phyloP scores from a whole-genome alignment of 2,113 vertebrate species.

The Anolis carolinensis region DNA sequence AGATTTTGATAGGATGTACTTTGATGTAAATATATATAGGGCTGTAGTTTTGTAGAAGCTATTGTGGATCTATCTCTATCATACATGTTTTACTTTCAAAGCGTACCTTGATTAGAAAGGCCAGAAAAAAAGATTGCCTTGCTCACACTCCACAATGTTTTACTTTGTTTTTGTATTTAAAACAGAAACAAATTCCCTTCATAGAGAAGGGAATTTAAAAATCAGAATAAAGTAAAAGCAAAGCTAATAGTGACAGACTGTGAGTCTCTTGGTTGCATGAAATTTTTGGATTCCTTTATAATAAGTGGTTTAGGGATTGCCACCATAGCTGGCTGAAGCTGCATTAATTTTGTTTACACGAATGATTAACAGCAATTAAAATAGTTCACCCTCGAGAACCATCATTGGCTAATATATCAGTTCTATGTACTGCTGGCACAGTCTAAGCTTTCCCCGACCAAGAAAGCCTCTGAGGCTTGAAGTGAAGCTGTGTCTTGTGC shows the following conservation, averaged over 20 bases:
- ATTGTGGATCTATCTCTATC: neutral
- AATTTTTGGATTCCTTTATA: neutral
- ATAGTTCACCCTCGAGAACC: neutral
- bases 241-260: neutral
- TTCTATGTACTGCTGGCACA: neutral
- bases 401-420: constrained; percentile 1
- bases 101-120: neutral
- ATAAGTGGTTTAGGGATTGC: neutral
- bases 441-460: neutral
- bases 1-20: neutral
- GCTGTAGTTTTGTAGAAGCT: neutral
- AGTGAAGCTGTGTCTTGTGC: neutral
- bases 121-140: neutral
- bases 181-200: too few relatives aligned
- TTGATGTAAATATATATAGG: neutral
- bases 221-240: neutral
- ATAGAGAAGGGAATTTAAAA: neutral
- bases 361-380: constrained; percentile 1
- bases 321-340: neutral
- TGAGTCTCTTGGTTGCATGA: neutral
- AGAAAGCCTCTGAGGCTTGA: constrained; percentile 19
- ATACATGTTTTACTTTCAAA: too few relatives aligned
- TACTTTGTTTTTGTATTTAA: neutral
- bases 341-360: constrained; percentile 5
- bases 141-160: neutral